phyloP scores from a whole-genome alignment of 2,888 invertebrate genomes.

The Plebejus melissa region DNA sequence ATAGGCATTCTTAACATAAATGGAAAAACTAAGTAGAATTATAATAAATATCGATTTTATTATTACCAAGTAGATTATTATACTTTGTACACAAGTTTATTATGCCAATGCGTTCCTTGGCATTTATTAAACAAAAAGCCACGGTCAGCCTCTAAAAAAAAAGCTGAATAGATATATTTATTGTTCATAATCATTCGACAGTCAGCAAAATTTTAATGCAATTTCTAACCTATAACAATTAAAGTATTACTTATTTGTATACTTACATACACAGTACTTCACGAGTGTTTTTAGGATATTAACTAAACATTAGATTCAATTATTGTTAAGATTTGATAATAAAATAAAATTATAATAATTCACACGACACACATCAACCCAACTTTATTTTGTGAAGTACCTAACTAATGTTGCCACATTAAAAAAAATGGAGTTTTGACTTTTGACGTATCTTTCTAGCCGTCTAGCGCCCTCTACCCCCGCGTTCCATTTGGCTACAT shows the following conservation, averaged over 20 bases:
- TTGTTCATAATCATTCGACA: conserved; percentile 58
- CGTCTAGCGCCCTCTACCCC: too few relatives aligned
- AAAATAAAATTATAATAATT: background rate
- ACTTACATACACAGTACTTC: conserved; percentile 54
- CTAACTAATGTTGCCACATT: background rate
- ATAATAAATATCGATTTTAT: conserved; percentile 40
- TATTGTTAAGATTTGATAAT: background rate
- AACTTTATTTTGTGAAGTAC: conserved; percentile 20
- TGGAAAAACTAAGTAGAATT: background rate
- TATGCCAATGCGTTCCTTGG: conserved; percentile 38
- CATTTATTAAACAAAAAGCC: conserved; percentile 60
- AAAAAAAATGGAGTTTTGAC: background rate
- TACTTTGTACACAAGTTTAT: conserved; percentile 35
- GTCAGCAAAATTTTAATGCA: conserved; percentile 67
- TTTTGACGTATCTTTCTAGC: too few relatives aligned
- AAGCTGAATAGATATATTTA: conserved; percentile 54
- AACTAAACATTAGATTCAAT: background rate
- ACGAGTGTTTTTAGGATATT: background rate
- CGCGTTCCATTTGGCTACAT: too few relatives aligned
- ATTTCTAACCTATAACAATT: conserved; percentile 64
- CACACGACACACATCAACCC: conserved; percentile 2
- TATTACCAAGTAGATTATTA: conserved; percentile 36
- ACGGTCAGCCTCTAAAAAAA: conserved; percentile 67
- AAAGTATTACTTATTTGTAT: conserved; percentile 42
- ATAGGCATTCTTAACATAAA: conserved; percentile 31